A percentile compares a stretch with the other conserved stretches of the same genome.
Evolutionary conservation across 37 sponge, comb jelly and placozoan genomes (phyloP).

Genomic region (Amphimedon queenslandica): DNA sequence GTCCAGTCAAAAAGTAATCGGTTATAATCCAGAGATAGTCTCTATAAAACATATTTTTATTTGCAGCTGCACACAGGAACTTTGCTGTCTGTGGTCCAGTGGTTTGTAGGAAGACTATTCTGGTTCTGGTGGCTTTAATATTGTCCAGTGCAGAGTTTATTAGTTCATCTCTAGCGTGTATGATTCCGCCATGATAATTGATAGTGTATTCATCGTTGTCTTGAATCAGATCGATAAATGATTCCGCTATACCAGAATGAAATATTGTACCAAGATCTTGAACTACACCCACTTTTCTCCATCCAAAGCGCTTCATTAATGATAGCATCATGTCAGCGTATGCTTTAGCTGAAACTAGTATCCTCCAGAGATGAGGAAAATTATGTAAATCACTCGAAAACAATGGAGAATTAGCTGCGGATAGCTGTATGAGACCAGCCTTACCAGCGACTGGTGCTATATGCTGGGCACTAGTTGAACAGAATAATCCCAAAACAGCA

Average conservation of each 20-base stretch:
- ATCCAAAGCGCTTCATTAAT: not conserved
- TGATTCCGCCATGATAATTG: not conserved
- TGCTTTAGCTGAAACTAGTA: not conserved
- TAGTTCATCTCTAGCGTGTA: not conserved
- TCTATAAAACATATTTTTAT: not conserved
- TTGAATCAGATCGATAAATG: not conserved
- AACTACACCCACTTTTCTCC: not conserved
- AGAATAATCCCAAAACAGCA: not conserved
- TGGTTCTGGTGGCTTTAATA: not conserved
- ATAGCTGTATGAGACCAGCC: not conserved
- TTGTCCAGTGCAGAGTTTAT: not conserved
- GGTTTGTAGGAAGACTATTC: not conserved
- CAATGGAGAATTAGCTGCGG: not conserved
- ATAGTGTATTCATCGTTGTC: not conserved
- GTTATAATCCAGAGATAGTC: not conserved
- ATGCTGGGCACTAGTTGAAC: not conserved
- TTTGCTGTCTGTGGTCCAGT: not conserved
- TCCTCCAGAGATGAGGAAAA: not conserved
- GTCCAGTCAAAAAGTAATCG: too few species aligned
- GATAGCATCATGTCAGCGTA: not conserved
- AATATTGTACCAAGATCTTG: not conserved
- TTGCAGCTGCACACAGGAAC: not conserved
- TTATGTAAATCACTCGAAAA: not conserved
- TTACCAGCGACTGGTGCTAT: not conserved
- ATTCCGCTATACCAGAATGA: constrained; percentile 1